Base-by-base conservation (phyloP, 2,797 vertebrate species). In the Bradypodion ventrale region DNA sequence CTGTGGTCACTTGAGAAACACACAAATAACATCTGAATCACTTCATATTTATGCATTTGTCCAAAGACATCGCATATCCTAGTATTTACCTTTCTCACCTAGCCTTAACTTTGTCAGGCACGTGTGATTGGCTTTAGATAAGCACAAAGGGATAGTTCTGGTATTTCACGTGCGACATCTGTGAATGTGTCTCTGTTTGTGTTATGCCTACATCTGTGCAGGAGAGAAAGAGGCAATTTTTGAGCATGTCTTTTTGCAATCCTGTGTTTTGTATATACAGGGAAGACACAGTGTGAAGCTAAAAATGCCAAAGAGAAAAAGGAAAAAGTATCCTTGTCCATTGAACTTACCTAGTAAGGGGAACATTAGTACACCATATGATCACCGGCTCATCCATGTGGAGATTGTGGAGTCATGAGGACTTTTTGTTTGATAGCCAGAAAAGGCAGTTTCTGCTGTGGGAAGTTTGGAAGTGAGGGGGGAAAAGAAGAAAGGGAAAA, bases 381-480 rank as follows among this genome's bases (percentile, higher is more conserved):
- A 82, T 82, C 15, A 5, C 65, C 80, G 7, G 91, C 87, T 73
- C 92, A 91, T 83, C 87, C 5, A 12, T 89, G 46, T 82, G 82
- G 88, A 90, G 88, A 42, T 52, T 68, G 70, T 85, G 85, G 74
- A 92, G 90, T 91, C 86, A 69, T 21, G 89, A 90, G 90, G 63
- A 52, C 75, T 88, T 76, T n/a, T 0, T 83, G 91, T 84, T 92
- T 82, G 12, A 60, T 83, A 87, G 92, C 90, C 90, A 90, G 66
- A 90, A 91, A 90, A 84, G 83, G 85, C 89, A 90, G 91, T 75
- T 68, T 0, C 75, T 85, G 89, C 91, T 90, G 83, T 87, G 21
- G n/a, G 79, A 91, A 95, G 91, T 92, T 94, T 91, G 5, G 9
- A 23, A 23, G 40, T 4, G 12, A 42, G 7, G 60, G 4, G 19